Conservation (phyloP, 2,888 invertebrate species). For the Cylindroiulus punctatus region DNA sequence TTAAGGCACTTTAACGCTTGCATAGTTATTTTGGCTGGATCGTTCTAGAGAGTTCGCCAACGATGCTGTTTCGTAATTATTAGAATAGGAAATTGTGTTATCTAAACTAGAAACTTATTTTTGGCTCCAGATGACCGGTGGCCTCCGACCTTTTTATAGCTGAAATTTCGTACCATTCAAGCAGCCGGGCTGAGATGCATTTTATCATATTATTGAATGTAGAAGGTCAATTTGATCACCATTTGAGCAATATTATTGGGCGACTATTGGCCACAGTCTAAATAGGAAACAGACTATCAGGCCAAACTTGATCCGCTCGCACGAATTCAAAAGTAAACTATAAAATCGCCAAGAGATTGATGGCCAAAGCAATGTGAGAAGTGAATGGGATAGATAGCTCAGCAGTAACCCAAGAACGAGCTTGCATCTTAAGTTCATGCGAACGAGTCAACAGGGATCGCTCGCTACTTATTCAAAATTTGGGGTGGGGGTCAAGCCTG, state of each 20-base stretch:
- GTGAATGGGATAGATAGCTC: slow-evolving; percentile 16
- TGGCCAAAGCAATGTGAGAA: slow-evolving; percentile 4
- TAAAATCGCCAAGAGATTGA: neutral
- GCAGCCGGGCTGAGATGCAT: neutral
- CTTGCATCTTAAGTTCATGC: neutral
- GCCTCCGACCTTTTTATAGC: neutral
- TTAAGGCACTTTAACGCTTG: too few species aligned
- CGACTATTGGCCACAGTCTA: neutral
- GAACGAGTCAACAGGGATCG: neutral
- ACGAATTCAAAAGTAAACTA: slow-evolving; percentile 17
- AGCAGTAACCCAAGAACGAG: neutral
- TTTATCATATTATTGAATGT: slow-evolving; percentile 22
- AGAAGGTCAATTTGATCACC: neutral
- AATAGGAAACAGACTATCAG: slow-evolving; percentile 31
- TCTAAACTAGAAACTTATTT: too few species aligned
- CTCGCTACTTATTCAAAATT: neutral
- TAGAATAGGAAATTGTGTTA: too few species aligned
- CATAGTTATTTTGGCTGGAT: too few species aligned
- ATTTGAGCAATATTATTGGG: slow-evolving; percentile 23
- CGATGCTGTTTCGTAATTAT: too few species aligned
- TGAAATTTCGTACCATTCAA: neutral
- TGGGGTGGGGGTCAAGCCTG: neutral
- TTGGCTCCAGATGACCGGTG: neutral
- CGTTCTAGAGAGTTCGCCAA: too few species aligned
- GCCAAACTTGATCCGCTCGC: slow-evolving; percentile 11